phyloP scores from a whole-genome alignment of 1,140 invertebrate genomes.

The Drosophila tsacasi region DNA sequence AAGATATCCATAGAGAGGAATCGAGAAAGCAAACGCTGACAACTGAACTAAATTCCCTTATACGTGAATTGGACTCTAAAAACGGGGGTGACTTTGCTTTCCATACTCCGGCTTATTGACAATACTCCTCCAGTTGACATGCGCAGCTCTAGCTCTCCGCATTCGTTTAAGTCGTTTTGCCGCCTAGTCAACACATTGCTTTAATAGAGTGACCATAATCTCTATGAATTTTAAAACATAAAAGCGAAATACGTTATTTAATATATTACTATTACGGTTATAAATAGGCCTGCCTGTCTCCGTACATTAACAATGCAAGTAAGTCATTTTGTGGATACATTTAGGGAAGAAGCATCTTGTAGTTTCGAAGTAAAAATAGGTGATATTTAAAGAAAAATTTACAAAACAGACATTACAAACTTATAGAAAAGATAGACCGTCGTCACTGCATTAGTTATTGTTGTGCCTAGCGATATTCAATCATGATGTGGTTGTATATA shows the following conservation, averaged over 20 bases:
- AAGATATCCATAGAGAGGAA: constrained; percentile 53
- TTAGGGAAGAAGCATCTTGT: not conserved
- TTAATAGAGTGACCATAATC: not conserved
- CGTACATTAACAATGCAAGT: not conserved
- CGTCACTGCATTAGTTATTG: not conserved
- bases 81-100: constrained; percentile 41
- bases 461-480: constrained; percentile 26
- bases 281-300: not conserved
- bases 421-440: not conserved
- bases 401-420: not conserved
- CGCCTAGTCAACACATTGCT: not conserved
- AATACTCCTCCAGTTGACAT: constrained; percentile 31
- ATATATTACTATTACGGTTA: not conserved
- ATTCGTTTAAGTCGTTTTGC: constrained; percentile 19
- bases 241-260: too few species aligned
- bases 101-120: constrained; percentile 34
- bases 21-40: constrained; percentile 73
- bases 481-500: constrained; percentile 69
- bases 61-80: constrained; percentile 38
- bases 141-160: constrained; percentile 18
- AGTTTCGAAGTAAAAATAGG: not conserved
- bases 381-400: not conserved
- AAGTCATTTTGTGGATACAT: not conserved
- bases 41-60: constrained; percentile 82
- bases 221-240: not conserved